Base-by-base conservation (phyloP, 2,113 vertebrate species). In the Aythya baeri region DNA sequence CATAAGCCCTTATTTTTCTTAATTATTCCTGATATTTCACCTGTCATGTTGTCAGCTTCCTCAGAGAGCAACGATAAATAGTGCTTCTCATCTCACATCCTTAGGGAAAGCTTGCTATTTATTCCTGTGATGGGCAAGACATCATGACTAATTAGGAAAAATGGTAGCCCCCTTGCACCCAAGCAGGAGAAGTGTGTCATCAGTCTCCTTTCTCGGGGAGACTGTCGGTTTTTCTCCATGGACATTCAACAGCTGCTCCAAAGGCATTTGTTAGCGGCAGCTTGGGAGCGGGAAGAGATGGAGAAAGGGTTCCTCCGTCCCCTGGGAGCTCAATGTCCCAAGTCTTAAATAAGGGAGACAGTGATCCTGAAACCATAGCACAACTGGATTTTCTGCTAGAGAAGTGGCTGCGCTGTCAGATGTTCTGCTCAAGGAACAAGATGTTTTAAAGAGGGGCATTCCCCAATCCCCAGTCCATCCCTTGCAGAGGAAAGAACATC, bases 61-160 rank as follows among this genome's bases (percentile, higher is more conserved):
- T 97, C 97, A 82, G 94, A 96, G 97, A 98, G 94, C 52, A n/a
- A 97, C 95, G 44, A 98, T 98, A 98, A 98, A 98, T 98, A 97
- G 97, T 6, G 36, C 93, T 98, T 95, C 97, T 98, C 97, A 90
- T 97, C 97, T 97, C 95, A 11, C 96, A 78, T 97, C 98, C 97
- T 97, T 91, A 93, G 97, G 98, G 98, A 97, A 97, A 96, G 96
- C 96, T 96, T 98, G 97, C 97, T 98, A 98, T 98, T 97, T 98
- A 97, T 98, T 97, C 97, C 91, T 50, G 97, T 97, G 98, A 98
- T 97, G 97, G 98, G 97, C 97, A 98, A 97, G 94, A 86, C 96
- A 97, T 97, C 97, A 96, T 34, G 94, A 96, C 93, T 98, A 98
- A 98, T 98, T 98, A 98, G 97, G 97, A 98, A 96, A 97, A 98